These are phyloP conservation scores for Athalia cordata DNA, from an alignment of 2,888 invertebrate species.

Conservation along the genomic window DNA sequence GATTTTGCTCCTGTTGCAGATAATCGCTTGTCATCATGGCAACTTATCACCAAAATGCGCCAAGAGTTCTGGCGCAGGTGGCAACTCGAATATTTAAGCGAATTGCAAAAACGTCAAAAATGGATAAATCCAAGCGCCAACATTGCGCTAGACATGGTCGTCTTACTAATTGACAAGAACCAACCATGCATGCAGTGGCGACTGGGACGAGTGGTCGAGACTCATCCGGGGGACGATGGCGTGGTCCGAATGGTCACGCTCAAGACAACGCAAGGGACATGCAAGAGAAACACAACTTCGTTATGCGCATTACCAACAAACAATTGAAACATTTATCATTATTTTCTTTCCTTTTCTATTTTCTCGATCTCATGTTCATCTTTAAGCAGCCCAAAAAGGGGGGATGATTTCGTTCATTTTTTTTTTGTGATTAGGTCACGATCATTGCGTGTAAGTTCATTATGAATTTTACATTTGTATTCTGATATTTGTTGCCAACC, in stretches of 20 bases:
- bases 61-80: constrained; percentile 57
- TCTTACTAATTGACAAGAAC: constrained; percentile 57
- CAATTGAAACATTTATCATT: not conserved
- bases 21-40: constrained; percentile 54
- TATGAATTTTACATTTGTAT: not conserved
- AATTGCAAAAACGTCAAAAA: constrained; percentile 58
- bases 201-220: constrained; percentile 50
- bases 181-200: constrained; percentile 53
- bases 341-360: not conserved
- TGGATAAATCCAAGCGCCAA: constrained; percentile 50
- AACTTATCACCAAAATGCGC: constrained; percentile 52
- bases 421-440: not conserved
- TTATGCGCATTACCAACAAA: constrained; percentile 46
- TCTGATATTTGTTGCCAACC: not conserved
- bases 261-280: constrained; percentile 49
- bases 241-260: constrained; percentile 54
- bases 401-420: not conserved
- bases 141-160: constrained; percentile 50
- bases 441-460: constrained; percentile 3
- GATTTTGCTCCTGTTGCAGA: constrained; percentile 49
- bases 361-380: constrained; percentile 1
- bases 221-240: constrained; percentile 57
- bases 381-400: not conserved
- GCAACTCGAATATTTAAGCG: constrained; percentile 54
- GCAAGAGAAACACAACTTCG: constrained; percentile 47